Evolutionary conservation across 2,113 vertebrate species (phyloP).

Genomic region (Nematolebias whitei): DNA sequence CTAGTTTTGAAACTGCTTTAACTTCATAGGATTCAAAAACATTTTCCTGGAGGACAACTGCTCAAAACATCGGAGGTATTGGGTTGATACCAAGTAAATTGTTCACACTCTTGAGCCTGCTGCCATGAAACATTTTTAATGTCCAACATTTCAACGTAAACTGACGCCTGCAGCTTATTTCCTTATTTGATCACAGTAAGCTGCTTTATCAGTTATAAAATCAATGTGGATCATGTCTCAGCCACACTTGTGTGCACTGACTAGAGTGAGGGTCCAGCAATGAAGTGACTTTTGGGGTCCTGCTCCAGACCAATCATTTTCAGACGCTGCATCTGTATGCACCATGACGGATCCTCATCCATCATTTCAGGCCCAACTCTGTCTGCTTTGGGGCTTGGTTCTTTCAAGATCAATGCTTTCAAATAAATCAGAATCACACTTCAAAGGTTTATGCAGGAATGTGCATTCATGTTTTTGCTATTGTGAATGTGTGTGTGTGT

Average conservation of each 20-base stretch:
- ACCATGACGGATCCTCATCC: slow-evolving; percentile 20
- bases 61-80: background rate
- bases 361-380: slow-evolving; percentile 36
- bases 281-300: background rate
- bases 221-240: background rate
- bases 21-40: background rate
- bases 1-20: too few relatives aligned
- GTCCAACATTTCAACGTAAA: slow-evolving; percentile 8
- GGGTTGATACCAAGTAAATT: background rate
- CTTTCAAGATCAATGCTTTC: slow-evolving; percentile 58
- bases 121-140: slow-evolving; percentile 3
- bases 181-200: background rate
- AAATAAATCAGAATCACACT: slow-evolving; percentile 51
- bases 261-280: slow-evolving; percentile 3
- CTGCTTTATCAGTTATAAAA: slow-evolving; percentile 5
- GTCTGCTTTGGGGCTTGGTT: slow-evolving; percentile 42
- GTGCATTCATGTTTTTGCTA: slow-evolving; percentile 7
- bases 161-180: background rate
- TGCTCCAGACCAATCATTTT: slow-evolving; percentile 24
- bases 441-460: slow-evolving; percentile 36
- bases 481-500: slow-evolving; percentile 16
- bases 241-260: background rate
- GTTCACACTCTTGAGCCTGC: slow-evolving; percentile 1
- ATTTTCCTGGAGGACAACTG: background rate
- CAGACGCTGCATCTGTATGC: slow-evolving; percentile 25